Conservation (phyloP, 1,140 invertebrate genomes). For the Mercenaria mercenaria region DNA sequence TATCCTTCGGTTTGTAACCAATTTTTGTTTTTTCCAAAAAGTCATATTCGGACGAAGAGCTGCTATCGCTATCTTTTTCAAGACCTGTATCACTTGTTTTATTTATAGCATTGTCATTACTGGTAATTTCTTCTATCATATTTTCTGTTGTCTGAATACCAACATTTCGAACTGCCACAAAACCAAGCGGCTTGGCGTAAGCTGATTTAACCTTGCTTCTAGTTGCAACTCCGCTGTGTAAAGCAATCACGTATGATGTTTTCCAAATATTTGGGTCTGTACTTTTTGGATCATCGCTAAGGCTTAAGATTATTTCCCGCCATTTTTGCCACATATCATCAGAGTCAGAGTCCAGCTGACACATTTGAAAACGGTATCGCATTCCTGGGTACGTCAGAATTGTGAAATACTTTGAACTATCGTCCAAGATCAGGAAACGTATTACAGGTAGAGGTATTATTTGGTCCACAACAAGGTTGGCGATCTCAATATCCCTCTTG, state of each 20-base stretch:
- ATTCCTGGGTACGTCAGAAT: neutral
- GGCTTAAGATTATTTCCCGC: neutral
- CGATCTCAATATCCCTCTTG: neutral
- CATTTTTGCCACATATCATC: conserved; percentile 1
- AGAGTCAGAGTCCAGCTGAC: conserved; percentile 6
- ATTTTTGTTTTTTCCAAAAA: neutral
- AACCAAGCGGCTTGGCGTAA: neutral
- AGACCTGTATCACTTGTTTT: neutral
- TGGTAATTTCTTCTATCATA: neutral
- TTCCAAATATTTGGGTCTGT: neutral
- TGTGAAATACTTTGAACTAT: neutral
- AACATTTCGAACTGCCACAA: neutral
- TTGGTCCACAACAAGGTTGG: neutral
- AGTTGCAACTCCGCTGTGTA: neutral
- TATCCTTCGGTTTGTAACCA: neutral
- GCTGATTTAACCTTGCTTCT: no score
- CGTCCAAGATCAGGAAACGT: conserved; percentile 17
- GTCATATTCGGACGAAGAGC: neutral
- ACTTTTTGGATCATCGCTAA: neutral
- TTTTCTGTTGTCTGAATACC: neutral
- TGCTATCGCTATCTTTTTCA: neutral
- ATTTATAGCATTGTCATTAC: neutral
- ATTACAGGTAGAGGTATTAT: conserved; percentile 1
- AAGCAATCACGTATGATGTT: neutral
- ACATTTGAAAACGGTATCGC: conserved; percentile 27